Evolutionary conservation across 2,888 invertebrate species (phyloP).

Genomic region (Drosophila planitibia): DNA sequence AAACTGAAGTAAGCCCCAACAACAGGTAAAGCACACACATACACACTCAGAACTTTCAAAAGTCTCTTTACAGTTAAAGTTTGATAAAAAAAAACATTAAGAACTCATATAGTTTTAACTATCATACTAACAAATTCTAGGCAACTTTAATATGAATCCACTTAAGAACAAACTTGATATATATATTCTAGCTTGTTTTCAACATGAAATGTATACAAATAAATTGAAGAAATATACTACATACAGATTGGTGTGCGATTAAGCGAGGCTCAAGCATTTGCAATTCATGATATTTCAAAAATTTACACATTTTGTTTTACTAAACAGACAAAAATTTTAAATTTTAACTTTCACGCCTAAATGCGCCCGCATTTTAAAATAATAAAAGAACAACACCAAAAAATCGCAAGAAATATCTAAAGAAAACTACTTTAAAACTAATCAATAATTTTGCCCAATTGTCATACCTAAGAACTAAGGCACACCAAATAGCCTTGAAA

Average conservation of each 20-base stretch:
- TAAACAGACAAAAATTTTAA: slow-evolving; percentile 34
- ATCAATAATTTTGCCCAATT: slow-evolving; percentile 63
- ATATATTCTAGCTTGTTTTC: slow-evolving; percentile 77
- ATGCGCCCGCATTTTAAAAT: slow-evolving; percentile 52
- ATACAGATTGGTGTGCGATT: slow-evolving; percentile 28
- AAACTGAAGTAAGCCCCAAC: slow-evolving; percentile 13
- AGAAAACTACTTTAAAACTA: slow-evolving; percentile 37
- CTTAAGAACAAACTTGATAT: slow-evolving; percentile 68
- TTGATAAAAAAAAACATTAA: slow-evolving; percentile 44
- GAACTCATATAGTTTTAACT: slow-evolving; percentile 74
- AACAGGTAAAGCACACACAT: slow-evolving; percentile 36
- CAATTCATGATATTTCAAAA: slow-evolving; percentile 10
- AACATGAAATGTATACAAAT: slow-evolving; percentile 47
- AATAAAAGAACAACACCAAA: slow-evolving; percentile 27
- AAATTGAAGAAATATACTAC: slow-evolving; percentile 34
- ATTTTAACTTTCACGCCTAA: slow-evolving; percentile 48
- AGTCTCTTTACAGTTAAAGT: slow-evolving; percentile 44
- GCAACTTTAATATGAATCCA: slow-evolving; percentile 72
- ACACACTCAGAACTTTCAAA: slow-evolving; percentile 19
- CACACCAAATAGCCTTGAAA: slow-evolving; percentile 79
- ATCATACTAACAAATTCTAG: slow-evolving; percentile 69
- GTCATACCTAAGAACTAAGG: slow-evolving; percentile 58
- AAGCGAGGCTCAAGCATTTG: slow-evolving; percentile 39
- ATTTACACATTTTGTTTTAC: slow-evolving; percentile 40
- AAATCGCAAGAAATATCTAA: slow-evolving; percentile 43